These are phyloP conservation scores for Ochropleura plecta DNA, from an alignment of 2,888 invertebrate species.

Conservation along the genomic window DNA sequence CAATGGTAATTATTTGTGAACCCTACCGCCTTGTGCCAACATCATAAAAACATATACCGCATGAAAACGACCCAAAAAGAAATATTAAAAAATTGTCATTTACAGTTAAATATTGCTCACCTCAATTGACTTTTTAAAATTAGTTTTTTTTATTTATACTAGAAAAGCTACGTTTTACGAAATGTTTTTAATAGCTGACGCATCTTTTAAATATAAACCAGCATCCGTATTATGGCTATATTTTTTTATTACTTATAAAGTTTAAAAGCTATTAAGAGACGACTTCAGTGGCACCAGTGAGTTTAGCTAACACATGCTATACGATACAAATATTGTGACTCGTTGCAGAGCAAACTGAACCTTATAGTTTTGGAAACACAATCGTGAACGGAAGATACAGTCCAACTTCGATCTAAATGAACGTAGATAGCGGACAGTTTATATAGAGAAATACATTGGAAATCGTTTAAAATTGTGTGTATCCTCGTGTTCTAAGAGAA, in stretches of 20 bases:
- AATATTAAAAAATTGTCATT: background rate
- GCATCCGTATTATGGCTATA: slow-evolving; percentile 13
- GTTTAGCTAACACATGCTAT: background rate
- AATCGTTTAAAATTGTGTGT: slow-evolving; percentile 7
- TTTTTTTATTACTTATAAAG: slow-evolving; percentile 14
- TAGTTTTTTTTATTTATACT: background rate
- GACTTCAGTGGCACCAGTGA: background rate
- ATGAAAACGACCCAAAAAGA: background rate
- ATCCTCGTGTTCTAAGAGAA: background rate
- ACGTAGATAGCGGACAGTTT: background rate
- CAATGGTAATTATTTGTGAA: background rate
- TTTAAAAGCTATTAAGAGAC: background rate
- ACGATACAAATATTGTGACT: background rate
- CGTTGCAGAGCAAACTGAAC: background rate
- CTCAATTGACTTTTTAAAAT: background rate
- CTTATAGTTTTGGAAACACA: background rate
- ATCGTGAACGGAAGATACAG: background rate
- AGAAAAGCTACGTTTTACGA: background rate
- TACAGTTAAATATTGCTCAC: slow-evolving; percentile 1
- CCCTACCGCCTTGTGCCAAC: too few species aligned
- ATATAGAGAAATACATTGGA: background rate
- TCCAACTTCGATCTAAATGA: background rate
- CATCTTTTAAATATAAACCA: background rate
- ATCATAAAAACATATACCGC: background rate
- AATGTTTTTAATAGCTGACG: background rate